phyloP scores from a whole-genome alignment of 30 jellyfish, hydroid and myxozoan genomes.

The Hydractinia echinata region DNA sequence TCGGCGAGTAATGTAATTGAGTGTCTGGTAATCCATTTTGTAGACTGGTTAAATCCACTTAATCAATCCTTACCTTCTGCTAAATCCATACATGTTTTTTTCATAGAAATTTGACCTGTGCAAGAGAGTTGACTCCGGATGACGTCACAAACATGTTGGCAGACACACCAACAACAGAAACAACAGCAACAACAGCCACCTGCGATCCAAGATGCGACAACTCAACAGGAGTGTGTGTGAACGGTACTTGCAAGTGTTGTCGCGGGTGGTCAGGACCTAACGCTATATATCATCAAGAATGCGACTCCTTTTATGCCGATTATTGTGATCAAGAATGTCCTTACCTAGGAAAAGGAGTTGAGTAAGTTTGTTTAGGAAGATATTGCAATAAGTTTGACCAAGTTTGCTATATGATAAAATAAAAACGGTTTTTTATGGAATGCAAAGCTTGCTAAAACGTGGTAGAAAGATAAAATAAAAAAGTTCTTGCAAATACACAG shows the following conservation, averaged over 20 bases:
- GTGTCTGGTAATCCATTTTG: too few species aligned
- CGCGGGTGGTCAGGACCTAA: conserved; percentile 19
- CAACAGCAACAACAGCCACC: neutral
- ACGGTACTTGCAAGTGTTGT: conserved; percentile 1
- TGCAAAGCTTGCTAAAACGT: too few species aligned
- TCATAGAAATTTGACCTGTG: conserved; percentile 5
- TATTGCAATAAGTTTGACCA: too few species aligned
- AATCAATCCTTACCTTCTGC: too few species aligned
- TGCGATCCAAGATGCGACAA: neutral
- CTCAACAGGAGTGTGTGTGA: neutral
- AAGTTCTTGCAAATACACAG: too few species aligned
- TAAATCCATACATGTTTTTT: neutral
- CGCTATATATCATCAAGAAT: neutral
- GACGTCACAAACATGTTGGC: neutral
- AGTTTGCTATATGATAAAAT: too few species aligned
- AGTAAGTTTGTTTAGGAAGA: neutral
- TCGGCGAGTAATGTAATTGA: too few species aligned
- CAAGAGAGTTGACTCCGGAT: too few species aligned
- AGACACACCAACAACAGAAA: neutral
- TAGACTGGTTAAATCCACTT: too few species aligned
- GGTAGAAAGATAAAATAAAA: too few species aligned
- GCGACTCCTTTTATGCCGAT: neutral
- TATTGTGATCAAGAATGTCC: conserved; percentile 15
- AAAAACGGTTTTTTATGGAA: too few species aligned
- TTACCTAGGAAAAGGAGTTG: neutral